Evolutionary conservation across 2,797 vertebrate genomes (phyloP), one percentile per base, ranked within the genome.

Genomic region (Emydoidea blandingii): DNA sequence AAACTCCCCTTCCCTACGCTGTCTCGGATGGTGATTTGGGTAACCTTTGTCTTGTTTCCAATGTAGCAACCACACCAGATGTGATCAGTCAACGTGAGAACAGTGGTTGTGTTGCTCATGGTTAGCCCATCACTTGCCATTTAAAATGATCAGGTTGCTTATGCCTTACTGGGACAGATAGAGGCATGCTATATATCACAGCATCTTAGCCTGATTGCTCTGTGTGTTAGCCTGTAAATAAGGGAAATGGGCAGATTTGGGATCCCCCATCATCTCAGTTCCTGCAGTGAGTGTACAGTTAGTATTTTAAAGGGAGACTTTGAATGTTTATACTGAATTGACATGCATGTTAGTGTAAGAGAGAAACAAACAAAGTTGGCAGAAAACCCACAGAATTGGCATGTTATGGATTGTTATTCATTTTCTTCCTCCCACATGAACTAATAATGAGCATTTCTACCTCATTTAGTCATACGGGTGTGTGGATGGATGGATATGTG

Each of bases 401-500:
- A 2, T 59, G 12, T 82, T 93, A 74, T 65, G n/a, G 62, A 72
- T 85, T 56, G 62, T 94, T 95, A 37, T 90, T 94, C 93, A 65
- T 92, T 95, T 53, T 93, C 5, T 72, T 79, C 68, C 57, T 92
- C 89, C 92, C 82, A 83, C 49, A 0, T 79, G 88, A 86, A 7
- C 34, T 83, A 90, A 72, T 95, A 92, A 94, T 65, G 91, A 96
- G n/a, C 0, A 1, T 89, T 95, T 95, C 92, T 94, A 80, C 87
- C 81, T 91, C 62, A 44, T 88, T 95, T 91, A 85, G 79, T 92
- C 37, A 1, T 18, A 3, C 3, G 49, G 37, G 56, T 85, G 83
- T 85, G 82, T 91, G 93, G 84, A 88, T 85, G 93, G 86, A 88
- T 85, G 19, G 76, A 2, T 37, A 1, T 83, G 7, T 76, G 27